Evolutionary conservation across 2,113 vertebrate genomes (phyloP), one percentile per base, ranked within the genome.

Genomic region (Phyllopteryx taeniolatus): DNA sequence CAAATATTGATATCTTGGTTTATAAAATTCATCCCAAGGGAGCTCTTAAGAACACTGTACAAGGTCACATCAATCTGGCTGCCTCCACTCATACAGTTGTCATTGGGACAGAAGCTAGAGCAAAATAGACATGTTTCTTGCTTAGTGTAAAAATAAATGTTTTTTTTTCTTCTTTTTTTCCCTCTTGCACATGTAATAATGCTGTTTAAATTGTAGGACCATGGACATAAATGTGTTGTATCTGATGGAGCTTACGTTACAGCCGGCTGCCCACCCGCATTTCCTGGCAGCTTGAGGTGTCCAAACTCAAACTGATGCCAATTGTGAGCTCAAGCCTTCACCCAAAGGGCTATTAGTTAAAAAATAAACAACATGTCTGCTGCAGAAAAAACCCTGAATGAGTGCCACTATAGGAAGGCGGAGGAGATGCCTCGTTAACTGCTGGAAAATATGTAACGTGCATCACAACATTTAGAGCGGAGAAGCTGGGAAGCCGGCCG

Each of bases 211-310:
- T 6, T 39, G 35, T 39, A 39, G 35, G 35, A 39, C 35, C 35
- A 39, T 39, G 35, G 35, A 39, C 35, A 2, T 39, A 3, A 39
- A 39, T 39, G 35, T 3, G 35, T 39, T 2, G 3, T 51, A 5
- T 77, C 63, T 64, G 73, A 62, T 35, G 72, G 69, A 79, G 83
- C 79, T 91, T 85, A 77, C 78, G 90, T 93, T 92, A 86, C 90
- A 76, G 84, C 84, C 90, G 90, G 89, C 88, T 93, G 91, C 91
- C 87, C 88, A 89, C 89, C 88, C 89, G 86, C 77, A 89, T 90
- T 87, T 77, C 49, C 87, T 91, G 88, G 89, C 87, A 86, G 73
- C 80, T 87, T 83, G 70, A 80, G 80, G 83, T 86, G 85, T 91
- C 90, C 87, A 83, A 83, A 82, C 74, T 65, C 72, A 49, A 84